Evolutionary conservation across 2,888 invertebrate species (phyloP), one percentile per base, ranked within the genome.

Genomic region (Rutpela maculata): DNA sequence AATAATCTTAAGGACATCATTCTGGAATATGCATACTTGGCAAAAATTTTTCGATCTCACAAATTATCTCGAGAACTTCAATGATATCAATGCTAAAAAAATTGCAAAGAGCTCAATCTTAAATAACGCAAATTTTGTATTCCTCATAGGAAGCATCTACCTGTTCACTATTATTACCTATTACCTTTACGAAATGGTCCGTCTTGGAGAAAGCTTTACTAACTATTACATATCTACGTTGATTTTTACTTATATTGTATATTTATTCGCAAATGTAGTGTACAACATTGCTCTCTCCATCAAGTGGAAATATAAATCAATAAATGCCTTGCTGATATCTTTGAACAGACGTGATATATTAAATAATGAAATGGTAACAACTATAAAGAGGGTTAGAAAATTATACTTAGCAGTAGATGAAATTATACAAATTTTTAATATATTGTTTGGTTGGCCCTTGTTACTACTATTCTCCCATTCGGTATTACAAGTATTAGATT

Each of bases 401-500:
- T 38, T 65, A n/a, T 65, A 65, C 35, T 43, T 38, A 15, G 9
- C 18, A 11, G 10, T 11, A 1, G n/a, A 38, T 11, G 65, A 38
- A 3, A 11, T 43, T 18, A 11, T 55, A 17, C n/a, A 55, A 15
- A 6, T n/a, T 12, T 55, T 67, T 55, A 55, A 67, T 55, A 0
- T 0, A 26, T 11, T 67, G 15, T 67, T 55, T 22, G 67, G 67
- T 7, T 67, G 67, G 67, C 17, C 56, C 3, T 55, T 67, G 56
- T 56, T 67, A 22, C 4, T 59, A 15, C 22, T 19, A 2, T 19
- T 59, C 5, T 10, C 19, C 5, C 7, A 59, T 19, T 59, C 22
- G 0, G 5, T 59, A 1, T 50, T 50, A 6, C 50, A 50, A n/a
- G n/a, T n/a, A 5, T 6, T 50, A 50, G n/a, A 50, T 7, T 50